Evolutionary conservation across 1,140 invertebrate genomes (phyloP).

Genomic region (Anoplolepis gracilipes): DNA sequence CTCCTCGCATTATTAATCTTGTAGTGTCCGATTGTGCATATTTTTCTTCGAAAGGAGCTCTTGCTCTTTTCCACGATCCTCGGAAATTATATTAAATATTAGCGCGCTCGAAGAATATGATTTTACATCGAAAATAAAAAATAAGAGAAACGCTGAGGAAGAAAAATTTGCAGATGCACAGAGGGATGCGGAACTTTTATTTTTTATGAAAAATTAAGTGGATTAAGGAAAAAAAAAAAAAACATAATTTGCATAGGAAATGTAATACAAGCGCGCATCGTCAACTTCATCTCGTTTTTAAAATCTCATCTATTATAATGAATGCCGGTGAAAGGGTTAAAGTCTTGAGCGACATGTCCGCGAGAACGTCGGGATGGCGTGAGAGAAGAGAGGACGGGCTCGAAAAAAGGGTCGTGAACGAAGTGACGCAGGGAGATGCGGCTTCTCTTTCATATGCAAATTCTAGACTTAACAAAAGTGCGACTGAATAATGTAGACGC

Average conservation of each 20-base stretch:
- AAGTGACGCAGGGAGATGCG: slow-evolving; percentile 37
- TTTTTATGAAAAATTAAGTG: not conserved
- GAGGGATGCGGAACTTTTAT: not conserved
- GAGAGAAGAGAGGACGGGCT: slow-evolving; percentile 1
- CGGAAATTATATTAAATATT: slow-evolving; percentile 8
- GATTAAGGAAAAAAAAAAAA: not conserved
- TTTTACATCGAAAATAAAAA: not conserved
- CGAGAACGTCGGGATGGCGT: not conserved
- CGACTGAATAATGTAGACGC: slow-evolving; percentile 72
- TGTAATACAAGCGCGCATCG: not conserved
- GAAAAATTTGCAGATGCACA: not conserved
- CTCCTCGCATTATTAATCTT: slow-evolving; percentile 67
- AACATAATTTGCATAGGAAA: not conserved
- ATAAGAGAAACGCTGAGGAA: not conserved
- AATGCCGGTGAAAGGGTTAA: slow-evolving; percentile 11
- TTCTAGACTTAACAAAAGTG: slow-evolving; percentile 78
- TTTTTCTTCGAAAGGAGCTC: slow-evolving; percentile 21
- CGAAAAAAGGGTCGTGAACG: slow-evolving; percentile 75
- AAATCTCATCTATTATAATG: slow-evolving; percentile 38
- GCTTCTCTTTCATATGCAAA: slow-evolving; percentile 79
- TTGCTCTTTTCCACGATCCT: not conserved
- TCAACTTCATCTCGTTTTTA: not conserved
- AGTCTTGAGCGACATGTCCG: slow-evolving; percentile 34
- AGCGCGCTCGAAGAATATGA: too few species aligned
- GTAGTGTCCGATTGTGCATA: slow-evolving; percentile 39